Base-by-base conservation (phyloP, 64 coral and sea anemone species). In the Actinia tenebrosa region DNA sequence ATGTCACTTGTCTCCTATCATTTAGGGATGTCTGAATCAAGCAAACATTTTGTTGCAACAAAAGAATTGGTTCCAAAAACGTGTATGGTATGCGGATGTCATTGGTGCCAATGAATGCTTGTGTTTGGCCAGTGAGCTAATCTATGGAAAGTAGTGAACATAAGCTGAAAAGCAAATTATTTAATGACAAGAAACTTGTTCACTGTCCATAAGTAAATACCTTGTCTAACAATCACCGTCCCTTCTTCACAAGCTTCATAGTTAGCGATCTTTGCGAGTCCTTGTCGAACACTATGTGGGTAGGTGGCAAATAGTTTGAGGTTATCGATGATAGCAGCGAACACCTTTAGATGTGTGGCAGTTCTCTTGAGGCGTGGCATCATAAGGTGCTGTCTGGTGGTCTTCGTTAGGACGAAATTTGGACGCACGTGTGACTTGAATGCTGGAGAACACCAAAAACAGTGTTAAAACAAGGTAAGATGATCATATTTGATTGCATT, bases 191-290 rank as follows among this genome's bases (percentile, higher is more conserved):
- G 56, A 58, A 58, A 11, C 10, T 58, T 0, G 56, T 14, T 11
- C 10, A 11, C 10, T 58, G 10, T 58, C 56, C 56, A 14, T 71
- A 42, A 26, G 16, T 18, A 27, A 69, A 14, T 88, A 95, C 93
- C 93, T 95, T 91, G 93, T 5, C 90, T 86, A 20, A 95, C 89
- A 1, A 95, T 79, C 8, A 91, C 83, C 63, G 82, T 59, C 22
- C 87, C 93, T 46, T 95, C 89, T 68, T 86, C 93, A 95, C 91
- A 92, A 20, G 79, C 75, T 45, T 95, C 89, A 86, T 86, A 91
- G 47, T 95, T 89, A 9, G 91, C 86, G 61, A 95, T 89, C n/a
- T 83, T 95, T 18, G 89, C 86, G 47, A 95, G 43, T 18, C 88
- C 89, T 63, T 81, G 56, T 82, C 87, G 91, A 27, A 89, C 90